Percentiles rank a stretch among this genome's conserved stretches.
phyloP scores from a whole-genome alignment of 1,140 invertebrate species.

The Zaprionus kolodkinae region DNA sequence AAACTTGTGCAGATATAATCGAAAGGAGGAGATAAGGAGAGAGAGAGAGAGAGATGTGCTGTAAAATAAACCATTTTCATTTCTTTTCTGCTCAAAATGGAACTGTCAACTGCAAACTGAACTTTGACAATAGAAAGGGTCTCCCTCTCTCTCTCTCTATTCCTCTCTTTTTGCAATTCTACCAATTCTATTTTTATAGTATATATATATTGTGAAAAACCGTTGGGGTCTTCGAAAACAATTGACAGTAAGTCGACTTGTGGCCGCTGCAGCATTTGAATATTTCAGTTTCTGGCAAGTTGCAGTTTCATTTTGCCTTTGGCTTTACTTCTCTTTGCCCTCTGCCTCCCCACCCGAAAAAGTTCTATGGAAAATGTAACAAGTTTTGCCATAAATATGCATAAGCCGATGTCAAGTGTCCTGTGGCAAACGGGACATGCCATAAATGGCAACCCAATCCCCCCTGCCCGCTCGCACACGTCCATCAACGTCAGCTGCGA shows the following conservation, averaged over 20 bases:
- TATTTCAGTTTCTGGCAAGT: constrained; percentile 1
- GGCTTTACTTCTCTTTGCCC: constrained; percentile 54
- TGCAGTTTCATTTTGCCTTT: background rate
- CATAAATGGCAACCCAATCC: constrained; percentile 44
- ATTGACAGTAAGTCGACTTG: constrained; percentile 59
- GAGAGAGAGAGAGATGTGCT: background rate
- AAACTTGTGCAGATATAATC: background rate
- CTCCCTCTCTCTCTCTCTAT: too few species aligned
- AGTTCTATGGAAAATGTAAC: constrained; percentile 54
- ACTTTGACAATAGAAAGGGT: constrained; percentile 37
- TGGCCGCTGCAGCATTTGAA: background rate
- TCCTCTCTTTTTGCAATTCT: too few species aligned
- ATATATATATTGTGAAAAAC: background rate
- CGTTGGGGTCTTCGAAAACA: constrained; percentile 41
- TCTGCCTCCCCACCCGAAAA: constrained; percentile 28
- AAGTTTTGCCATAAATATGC: constrained; percentile 75
- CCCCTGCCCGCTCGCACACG: constrained; percentile 40
- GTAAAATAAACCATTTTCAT: constrained; percentile 40
- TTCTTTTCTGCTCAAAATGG: constrained; percentile 47
- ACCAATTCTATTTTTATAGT: background rate
- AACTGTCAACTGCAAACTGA: constrained; percentile 49
- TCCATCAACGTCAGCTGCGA: constrained; percentile 61
- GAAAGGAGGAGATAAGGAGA: background rate
- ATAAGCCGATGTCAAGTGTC: constrained; percentile 63
- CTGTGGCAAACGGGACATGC: constrained; percentile 49